Evolutionary conservation across 2,888 invertebrate species (phyloP).

Genomic region (Myopa testacea): DNA sequence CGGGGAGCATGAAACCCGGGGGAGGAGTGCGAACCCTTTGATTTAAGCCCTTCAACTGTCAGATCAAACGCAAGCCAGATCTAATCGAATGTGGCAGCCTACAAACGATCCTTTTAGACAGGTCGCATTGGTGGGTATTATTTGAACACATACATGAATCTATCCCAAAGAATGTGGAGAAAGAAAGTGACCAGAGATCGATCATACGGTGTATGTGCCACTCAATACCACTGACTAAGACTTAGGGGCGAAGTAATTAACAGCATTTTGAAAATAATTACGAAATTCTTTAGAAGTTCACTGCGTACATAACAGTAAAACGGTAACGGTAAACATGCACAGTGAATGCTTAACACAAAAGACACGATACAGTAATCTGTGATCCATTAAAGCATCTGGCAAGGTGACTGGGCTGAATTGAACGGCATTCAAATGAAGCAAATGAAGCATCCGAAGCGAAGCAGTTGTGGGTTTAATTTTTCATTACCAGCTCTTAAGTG

Average conservation of each 20-base stretch:
- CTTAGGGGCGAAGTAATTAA: background rate
- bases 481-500: slow-evolving; percentile 43
- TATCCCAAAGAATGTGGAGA: background rate
- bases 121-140: background rate
- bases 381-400: slow-evolving; percentile 57
- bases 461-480: slow-evolving; percentile 28
- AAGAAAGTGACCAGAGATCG: slow-evolving; percentile 37
- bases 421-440: slow-evolving; percentile 57
- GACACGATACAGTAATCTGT: slow-evolving; percentile 61
- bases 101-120: slow-evolving; percentile 19
- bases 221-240: background rate
- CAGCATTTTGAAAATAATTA: slow-evolving; percentile 7
- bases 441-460: slow-evolving; percentile 50
- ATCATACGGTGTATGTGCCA: slow-evolving; percentile 1
- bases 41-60: slow-evolving; percentile 42
- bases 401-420: slow-evolving; percentile 28
- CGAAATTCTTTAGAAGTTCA: slow-evolving; percentile 28
- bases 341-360: slow-evolving; percentile 26
- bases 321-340: background rate
- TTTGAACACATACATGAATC: background rate
- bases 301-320: slow-evolving; percentile 33
- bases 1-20: background rate
- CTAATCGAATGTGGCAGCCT: slow-evolving; percentile 28
- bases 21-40: background rate
- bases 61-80: slow-evolving; percentile 43